A percentile compares a stretch with the other conserved stretches of the same genome.
phyloP scores from a whole-genome alignment of 2,888 invertebrate species.

The Anaspis maculata region DNA sequence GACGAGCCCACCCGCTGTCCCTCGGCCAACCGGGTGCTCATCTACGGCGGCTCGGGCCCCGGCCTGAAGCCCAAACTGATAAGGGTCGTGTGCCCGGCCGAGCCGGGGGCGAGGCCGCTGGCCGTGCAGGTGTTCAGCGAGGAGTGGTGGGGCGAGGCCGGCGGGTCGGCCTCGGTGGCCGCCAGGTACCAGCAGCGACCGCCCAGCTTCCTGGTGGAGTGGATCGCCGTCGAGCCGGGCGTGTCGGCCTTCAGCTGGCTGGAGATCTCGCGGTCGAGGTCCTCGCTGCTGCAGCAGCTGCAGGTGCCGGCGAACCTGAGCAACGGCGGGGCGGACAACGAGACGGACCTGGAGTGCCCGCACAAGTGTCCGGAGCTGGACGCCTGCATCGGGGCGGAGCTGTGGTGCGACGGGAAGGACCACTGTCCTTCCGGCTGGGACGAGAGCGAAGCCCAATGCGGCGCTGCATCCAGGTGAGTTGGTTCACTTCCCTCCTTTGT shows the following conservation, averaged over 20 bases:
- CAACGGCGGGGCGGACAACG: constrained; percentile 40
- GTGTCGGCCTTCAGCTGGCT: constrained; percentile 72
- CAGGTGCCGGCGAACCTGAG: constrained; percentile 45
- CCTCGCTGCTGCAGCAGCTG: constrained; percentile 52
- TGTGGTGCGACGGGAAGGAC: constrained; percentile 67
- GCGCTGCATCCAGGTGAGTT: constrained; percentile 48
- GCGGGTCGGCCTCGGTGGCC: too few species aligned
- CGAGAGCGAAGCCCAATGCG: constrained; percentile 62
- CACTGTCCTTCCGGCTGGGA: constrained; percentile 62
- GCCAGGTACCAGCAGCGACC: constrained; percentile 41
- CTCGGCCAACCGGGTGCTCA: constrained; percentile 68
- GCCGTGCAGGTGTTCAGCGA: constrained; percentile 73
- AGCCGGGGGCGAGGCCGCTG: constrained; percentile 55
- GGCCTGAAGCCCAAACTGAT: constrained; percentile 57
- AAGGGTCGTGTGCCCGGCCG: constrained; percentile 66
- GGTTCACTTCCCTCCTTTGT: too few species aligned
- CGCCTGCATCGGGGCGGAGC: constrained; percentile 65
- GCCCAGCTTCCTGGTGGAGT: constrained; percentile 57
- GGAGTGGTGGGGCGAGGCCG: constrained; percentile 59
- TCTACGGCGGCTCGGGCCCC: constrained; percentile 68
- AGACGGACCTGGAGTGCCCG: constrained; percentile 50
- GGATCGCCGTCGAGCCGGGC: constrained; percentile 64
- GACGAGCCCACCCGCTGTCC: constrained; percentile 62
- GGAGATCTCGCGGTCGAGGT: constrained; percentile 60
- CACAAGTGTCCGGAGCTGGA: constrained; percentile 65